Base-by-base conservation (phyloP, 1,140 invertebrate genomes). In the Drosophila kohkoa region DNA sequence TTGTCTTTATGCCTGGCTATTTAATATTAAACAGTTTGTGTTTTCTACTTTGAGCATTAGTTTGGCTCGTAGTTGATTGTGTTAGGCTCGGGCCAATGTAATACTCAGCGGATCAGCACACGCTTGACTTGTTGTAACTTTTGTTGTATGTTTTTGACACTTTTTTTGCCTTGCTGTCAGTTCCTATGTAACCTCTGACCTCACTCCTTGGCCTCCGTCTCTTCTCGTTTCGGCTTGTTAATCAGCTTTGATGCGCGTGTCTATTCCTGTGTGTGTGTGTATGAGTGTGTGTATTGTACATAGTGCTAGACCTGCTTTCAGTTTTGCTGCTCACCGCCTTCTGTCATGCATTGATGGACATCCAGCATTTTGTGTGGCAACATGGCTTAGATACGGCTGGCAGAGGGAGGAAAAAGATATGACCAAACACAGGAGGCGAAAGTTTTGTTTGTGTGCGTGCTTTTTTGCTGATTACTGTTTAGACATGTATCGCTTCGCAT, bases 81-180 rank as follows among this genome's bases (percentile, higher is more conserved):
- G 16, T 58, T 63, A 62, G 49, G 57, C 35, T 38, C 38, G 20
- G 3, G 10, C 11, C 80, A 69, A 60, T 68, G 66, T 69, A 68
- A 75, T 77, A 79, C 72, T 77, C 71, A 54, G 49, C 60, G 81
- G 78, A 89, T 88, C 74, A 78, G 70, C 67, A 81, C 81, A 85
- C 81, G 85, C 83, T 89, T 89, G 83, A 89, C 83, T 89, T 89
- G 77, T 71, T 80, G 28, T 79, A 78, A 89, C 81, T 78, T 89
- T 68, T 75, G 81, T 69, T 83, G 62, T 79, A 20, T 79, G 83
- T 75, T 83, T 68, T 74, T 88, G 80, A 83, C 82, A 87, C 82
- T 88, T 88, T 75, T 25, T 86, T 71, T 79, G 75, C 71, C 69
- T 15, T 63, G 45, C 55, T 66, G 45, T 60, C 59, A 54, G 64